Percentiles rank a stretch among this genome's conserved stretches.
Evolutionary conservation across 2,113 vertebrate genomes (phyloP).

Genomic region (Plectropomus leopardus): DNA sequence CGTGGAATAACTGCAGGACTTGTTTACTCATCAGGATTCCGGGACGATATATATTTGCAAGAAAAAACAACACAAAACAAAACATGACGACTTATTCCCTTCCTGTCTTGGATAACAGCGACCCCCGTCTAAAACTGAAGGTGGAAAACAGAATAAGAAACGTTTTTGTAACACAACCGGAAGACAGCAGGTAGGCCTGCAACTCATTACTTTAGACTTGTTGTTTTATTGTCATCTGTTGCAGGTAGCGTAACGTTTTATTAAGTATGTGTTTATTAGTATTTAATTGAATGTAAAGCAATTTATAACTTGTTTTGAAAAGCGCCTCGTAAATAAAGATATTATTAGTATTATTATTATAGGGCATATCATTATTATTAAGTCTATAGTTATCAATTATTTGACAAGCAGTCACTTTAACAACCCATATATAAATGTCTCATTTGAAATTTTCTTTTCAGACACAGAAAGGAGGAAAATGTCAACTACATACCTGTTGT

Average conservation of each 20-base stretch:
- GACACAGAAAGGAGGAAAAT: constrained; percentile 71
- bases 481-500: constrained; percentile 76
- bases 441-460: constrained; percentile 12
- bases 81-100: constrained; percentile 68
- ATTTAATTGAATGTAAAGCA: no score
- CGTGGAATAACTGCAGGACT: constrained; percentile 39
- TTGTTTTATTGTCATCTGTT: no score
- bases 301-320: no score
- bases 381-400: no score
- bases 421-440: neutral
- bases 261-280: no score
- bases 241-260: no score
- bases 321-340: no score
- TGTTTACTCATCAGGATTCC: constrained; percentile 18
- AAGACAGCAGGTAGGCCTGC: constrained; percentile 77
- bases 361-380: no score
- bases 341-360: no score
- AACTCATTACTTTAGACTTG: no score
- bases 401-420: no score
- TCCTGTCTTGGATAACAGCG: constrained; percentile 58
- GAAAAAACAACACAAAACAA: neutral
- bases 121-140: constrained; percentile 72
- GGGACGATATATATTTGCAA: neutral
- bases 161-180: constrained; percentile 84
- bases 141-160: constrained; percentile 79